Evolutionary conservation across 2,113 vertebrate species (phyloP), one percentile per base, ranked within the genome.

Genomic region (Siniperca knerii): DNA sequence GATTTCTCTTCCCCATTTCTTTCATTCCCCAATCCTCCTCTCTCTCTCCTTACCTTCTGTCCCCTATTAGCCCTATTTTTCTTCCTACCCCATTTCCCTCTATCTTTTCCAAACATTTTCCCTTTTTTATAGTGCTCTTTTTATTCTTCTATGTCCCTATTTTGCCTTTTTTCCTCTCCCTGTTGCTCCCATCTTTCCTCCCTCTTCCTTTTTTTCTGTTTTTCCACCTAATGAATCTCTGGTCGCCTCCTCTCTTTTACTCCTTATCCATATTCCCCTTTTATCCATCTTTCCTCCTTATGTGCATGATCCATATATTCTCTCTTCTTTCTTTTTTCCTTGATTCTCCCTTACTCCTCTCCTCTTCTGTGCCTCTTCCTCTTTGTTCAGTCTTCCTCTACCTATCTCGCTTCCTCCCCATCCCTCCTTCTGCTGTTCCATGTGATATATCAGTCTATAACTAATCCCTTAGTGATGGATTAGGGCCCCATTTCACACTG

Each of bases 391-490:
- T 40, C 62, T n/a, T 11, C 35, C 69, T 44, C 46, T 55, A 4
- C 18, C 29, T 15, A 4, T 12, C 57, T 64, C 35, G 8, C 15
- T 18, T 52, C 57, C 12, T 23, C 25, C 4, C 42, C 29, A 4
- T 29, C 23, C 55, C 16, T 16, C 23, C 18, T 2, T 4, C 65
- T 46, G 33, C 76, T 77, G 62, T 25, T 20, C 25, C 2, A 6
- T 44, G 48, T 79, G 75, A 81, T 66, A 72, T 64, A 82, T 87
- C 80, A 48, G 62, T 62, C 68, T 48, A 44, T 50, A 81, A 75
- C 79, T 85, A 88, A 90, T 88, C 80, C 89, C 37, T 85, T 75
- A 54, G 80, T 81, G 73, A 90, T 78, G 73, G 89, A 85, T 85
- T 81, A 85, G 18, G 44, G 55, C 46, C 68, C 81, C 33, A 20